Conservation (phyloP, 2,888 invertebrate genomes). For the Machimus atricapillus region DNA sequence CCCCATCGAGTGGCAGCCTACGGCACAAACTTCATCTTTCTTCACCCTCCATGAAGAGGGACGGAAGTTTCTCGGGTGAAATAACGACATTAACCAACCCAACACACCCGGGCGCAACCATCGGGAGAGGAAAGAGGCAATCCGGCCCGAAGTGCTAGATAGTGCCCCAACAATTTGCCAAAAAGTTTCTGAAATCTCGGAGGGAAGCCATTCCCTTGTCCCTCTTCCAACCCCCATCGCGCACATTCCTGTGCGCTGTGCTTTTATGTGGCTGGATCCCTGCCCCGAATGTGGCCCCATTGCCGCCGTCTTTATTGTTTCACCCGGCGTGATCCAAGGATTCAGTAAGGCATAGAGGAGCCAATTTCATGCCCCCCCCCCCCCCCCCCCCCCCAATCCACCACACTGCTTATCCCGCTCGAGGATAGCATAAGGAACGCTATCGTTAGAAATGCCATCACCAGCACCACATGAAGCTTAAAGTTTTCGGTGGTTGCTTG, state of each 20-base stretch:
- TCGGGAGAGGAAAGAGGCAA: not conserved
- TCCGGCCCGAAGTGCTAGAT: not conserved
- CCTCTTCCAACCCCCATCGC: not conserved
- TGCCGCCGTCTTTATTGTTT: not conserved
- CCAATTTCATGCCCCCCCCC: not conserved
- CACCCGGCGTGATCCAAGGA: not conserved
- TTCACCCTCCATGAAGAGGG: not conserved
- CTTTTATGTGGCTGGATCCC: not conserved
- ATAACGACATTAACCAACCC: not conserved
- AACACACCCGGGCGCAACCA: not conserved
- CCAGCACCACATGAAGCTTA: slow-evolving; percentile 26
- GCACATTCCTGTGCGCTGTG: not conserved
- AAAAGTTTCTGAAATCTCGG: not conserved
- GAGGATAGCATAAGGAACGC: slow-evolving; percentile 1
- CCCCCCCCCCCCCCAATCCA: no score
- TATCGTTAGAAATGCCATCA: slow-evolving; percentile 4
- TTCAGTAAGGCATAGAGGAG: not conserved
- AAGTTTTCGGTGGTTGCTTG: slow-evolving; percentile 42
- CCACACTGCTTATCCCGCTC: not conserved
- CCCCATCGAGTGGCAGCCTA: not conserved
- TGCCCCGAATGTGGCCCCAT: not conserved
- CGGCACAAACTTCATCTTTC: not conserved
- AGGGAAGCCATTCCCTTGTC: not conserved
- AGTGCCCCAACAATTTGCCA: not conserved
- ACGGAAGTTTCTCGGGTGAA: not conserved